Evolutionary conservation across 1,140 invertebrate species (phyloP), one percentile per base, ranked within the genome.

Genomic region (Zaprionus lachaisei): DNA sequence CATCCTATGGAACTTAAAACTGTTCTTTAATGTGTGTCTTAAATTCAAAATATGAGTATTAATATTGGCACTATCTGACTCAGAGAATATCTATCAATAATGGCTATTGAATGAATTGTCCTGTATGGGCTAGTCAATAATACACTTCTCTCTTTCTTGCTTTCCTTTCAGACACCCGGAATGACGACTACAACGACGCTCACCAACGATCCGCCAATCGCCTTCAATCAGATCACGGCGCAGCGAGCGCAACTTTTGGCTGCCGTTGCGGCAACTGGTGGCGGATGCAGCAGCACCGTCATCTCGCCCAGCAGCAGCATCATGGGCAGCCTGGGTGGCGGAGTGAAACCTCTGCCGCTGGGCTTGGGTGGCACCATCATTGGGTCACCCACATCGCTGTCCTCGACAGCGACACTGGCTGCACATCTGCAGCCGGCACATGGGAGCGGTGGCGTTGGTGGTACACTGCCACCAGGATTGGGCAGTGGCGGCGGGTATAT

Each of bases 211-310:
- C 74, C 83, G 34, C 81, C 91, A 77, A 77, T 90, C 78, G 87
- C 79, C 72, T 92, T 90, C 70, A 92, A 91, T 83, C 91, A 92
- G 70, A 92, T 92, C 63, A 92, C 80, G 37, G 66, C 91, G 20
- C 91, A 92, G 54, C 67, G 90, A 11, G 84, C 90, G 7, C 87
- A 92, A 55, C 75, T 91, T 9, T 17, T 90, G 72, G 85, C 85
- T 15, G 85, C 85, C 11, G 85, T 90, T n/a, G 86, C 82, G 3
- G 85, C 82, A 4, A 79, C 74, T 7, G 85, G 85, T 5, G 85
- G 85, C 3, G 86, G 81, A 4, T 91, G 85, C 79, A 91, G 86
- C 86, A 91, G 82, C 65, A 83, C 83, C 47, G 87, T 91, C 37
- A 91, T 91, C 44, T 91, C 86, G 64, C 80, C 86, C 64, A 91